Evolutionary conservation across 1,140 invertebrate species (phyloP), one percentile per base, ranked within the genome.

Genomic region (Drosophila grimshawi): DNA sequence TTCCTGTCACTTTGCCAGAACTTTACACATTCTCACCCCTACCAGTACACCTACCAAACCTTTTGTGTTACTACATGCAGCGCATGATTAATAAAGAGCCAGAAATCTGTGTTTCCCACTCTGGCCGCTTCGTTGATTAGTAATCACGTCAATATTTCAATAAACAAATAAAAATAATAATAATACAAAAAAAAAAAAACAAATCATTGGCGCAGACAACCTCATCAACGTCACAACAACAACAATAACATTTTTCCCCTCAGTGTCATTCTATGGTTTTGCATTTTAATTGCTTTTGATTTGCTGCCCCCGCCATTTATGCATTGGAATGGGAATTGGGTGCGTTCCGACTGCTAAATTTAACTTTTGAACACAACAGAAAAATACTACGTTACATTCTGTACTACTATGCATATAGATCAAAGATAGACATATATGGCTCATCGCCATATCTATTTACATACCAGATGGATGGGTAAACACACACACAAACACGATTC

Each of bases 211-310:
- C 65, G 48, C 53, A 51, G 67, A 56, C 69, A 89, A 80, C 66
- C 68, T 71, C 72, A 75, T 80, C 76, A 78, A 78, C 81, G 74
- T 80, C 80, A 89, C 67, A 61, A 49, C 57, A 62, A 51, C 43
- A 56, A 63, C 3, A 63, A 55, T 46, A 57, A 62, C 60, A 71
- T 61, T 62, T 67, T 55, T 69, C 60, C 55, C 60, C 49, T 68
- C 5, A 7, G 35, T 49, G 45, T 51, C 32, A 52, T 68, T 78
- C 51, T 83, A 77, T 56, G 80, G 85, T 73, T 88, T 90, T 90
- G 85, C 85, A 89, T 88, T 88, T 88, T 88, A 88, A 88, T 88
- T 88, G 85, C 80, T 88, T 88, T 88, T 81, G 79, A 81, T 86
- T 86, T 69, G 53, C 76, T 74, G 85, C 85, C 85, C 85, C 83